Evolutionary conservation across 1,140 invertebrate genomes (phyloP), one percentile per base, ranked within the genome.

Genomic region (Cepaea nemoralis): DNA sequence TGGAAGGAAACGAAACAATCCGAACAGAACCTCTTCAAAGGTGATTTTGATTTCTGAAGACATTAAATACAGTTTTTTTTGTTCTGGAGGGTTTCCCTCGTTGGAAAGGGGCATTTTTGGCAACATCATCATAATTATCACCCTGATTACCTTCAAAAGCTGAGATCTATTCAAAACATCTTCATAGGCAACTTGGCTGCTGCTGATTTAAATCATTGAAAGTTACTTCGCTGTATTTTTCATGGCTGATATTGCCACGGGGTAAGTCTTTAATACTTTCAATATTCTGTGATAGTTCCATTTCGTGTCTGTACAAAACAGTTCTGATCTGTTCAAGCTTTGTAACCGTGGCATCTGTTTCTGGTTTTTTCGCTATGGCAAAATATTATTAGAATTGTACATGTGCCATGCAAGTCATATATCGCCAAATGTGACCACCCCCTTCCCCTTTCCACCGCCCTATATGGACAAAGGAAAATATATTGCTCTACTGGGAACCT

Each of bases 161-260:
- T 91, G n/a, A 90, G 90, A 48, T 92, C 88, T 80, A 82, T 84
- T 3, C 91, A 88, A 70, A 92, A 91, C 83, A 89, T 90, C 77
- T 91, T 90, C 69, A 85, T 91, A 1, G 88, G 92, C 67, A 89
- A 87, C 27, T 80, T 92, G 40, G 90, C 89, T 14, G 27, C 90
- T 33, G 91, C 91, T 55, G 91, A 92, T 82, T 80, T 92, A n/a
- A n/a, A 77, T 91, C 0, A 88, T 91, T 59, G 96, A 95, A 86
- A 91, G 96, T 66, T 95, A 97, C 89, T 96, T 97, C 14, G 97
- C 97, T 96, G 96, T 96, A 0, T 59, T 50, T 22, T 69, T 77
- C 31, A 24, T 71, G 50, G 12, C 77, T 3, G 81, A 78, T 31
- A 40, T 80, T 2, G 39, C 22, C 0, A 37, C 74, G 6, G 77